phyloP scores from a whole-genome alignment of 2,888 invertebrate genomes.

The Lamproptera curius region DNA sequence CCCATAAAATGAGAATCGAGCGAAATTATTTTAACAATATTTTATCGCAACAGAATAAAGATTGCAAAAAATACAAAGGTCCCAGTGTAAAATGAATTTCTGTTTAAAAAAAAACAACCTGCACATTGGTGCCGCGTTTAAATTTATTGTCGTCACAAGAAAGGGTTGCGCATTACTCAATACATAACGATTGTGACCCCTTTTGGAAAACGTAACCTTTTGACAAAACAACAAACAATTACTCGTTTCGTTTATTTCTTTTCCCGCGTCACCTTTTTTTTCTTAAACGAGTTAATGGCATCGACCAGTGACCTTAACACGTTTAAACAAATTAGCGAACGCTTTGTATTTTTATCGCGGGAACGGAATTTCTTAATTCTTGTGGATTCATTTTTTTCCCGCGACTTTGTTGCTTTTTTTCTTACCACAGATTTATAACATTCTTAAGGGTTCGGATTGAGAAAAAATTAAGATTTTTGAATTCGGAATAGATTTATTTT shows the following conservation, averaged over 20 bases:
- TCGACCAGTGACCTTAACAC: conserved; percentile 10
- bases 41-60: too few species aligned
- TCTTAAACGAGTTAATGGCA: conserved; percentile 3
- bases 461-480: too few species aligned
- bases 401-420: not conserved
- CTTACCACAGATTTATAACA: not conserved
- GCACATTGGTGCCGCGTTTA: conserved; percentile 12
- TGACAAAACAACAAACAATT: conserved; percentile 11
- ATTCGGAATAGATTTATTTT: too few species aligned
- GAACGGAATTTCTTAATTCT: not conserved
- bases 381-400: not conserved
- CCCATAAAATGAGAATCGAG: too few species aligned
- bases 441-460: too few species aligned
- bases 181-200: conserved; percentile 21
- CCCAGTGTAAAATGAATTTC: conserved; percentile 9
- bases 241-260: conserved; percentile 5
- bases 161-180: conserved; percentile 20
- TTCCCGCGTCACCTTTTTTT: conserved; percentile 8
- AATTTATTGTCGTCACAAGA: conserved; percentile 18
- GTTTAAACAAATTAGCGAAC: conserved; percentile 10
- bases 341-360: conserved; percentile 10
- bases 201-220: conserved; percentile 24
- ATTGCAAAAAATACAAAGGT: conserved; percentile 4
- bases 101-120: conserved; percentile 5
- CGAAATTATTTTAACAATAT: too few species aligned